Evolutionary conservation across 2,113 vertebrate genomes (phyloP).

Genomic region (Marmota monax): DNA sequence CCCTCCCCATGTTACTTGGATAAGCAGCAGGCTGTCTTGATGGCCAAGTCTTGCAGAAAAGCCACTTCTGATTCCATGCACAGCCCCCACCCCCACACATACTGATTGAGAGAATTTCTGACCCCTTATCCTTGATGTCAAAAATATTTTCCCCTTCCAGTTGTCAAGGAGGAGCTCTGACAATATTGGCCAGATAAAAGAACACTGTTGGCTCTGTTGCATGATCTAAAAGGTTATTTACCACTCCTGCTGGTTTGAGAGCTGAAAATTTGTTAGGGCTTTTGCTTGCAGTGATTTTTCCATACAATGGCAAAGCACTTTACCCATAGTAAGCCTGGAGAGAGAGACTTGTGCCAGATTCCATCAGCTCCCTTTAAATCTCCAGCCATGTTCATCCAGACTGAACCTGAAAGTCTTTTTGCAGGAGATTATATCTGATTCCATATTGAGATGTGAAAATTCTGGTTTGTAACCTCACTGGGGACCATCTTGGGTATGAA

Average conservation of each 20-base stretch:
- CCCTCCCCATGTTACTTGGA: background rate
- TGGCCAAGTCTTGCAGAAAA: background rate
- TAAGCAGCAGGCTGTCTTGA: no score
- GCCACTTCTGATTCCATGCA: background rate
- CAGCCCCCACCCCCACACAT: background rate
- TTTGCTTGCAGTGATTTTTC: background rate
- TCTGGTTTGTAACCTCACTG: background rate
- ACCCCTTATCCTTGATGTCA: slow-evolving; percentile 34
- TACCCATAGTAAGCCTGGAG: background rate
- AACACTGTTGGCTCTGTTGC: background rate
- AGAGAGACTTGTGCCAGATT: background rate
- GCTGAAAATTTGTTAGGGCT: background rate
- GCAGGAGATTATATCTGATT: background rate
- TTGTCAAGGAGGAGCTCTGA: background rate
- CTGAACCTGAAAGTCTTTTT: background rate
- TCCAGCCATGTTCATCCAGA: background rate
- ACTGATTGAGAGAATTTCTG: background rate
- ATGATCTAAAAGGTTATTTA: slow-evolving; percentile 32
- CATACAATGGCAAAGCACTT: background rate
- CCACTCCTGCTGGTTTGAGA: background rate
- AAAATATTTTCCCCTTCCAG: background rate
- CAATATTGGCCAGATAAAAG: no score
- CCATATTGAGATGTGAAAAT: background rate
- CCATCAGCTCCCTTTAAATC: background rate
- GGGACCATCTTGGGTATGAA: background rate